Percentiles rank a stretch among this genome's conserved stretches.
Evolutionary conservation across 37 sponge, comb jelly and placozoan genomes (phyloP).

Genomic region (Petrosia ficiformis): DNA sequence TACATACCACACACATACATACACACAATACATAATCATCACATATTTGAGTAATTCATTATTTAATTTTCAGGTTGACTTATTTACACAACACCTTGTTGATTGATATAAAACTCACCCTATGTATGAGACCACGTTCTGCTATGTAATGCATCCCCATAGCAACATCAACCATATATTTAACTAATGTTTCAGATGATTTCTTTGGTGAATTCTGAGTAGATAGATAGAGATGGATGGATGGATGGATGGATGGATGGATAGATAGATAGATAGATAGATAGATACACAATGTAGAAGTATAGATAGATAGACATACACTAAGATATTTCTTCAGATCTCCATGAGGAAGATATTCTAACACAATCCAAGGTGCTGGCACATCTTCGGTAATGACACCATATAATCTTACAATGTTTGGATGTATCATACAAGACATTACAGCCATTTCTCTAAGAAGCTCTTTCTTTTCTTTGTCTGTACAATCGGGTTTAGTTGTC

Average conservation of each 20-base stretch:
- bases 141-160: conserved; percentile 81
- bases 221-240: neutral
- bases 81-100: too few relatives aligned
- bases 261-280: too few relatives aligned
- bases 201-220: conserved; percentile 10
- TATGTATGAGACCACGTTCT: conserved; percentile 46
- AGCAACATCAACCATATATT: conserved; percentile 72
- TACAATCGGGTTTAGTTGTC: conserved; percentile 20
- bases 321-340: conserved; percentile 52
- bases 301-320: conserved; percentile 8
- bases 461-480: neutral
- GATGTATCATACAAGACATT: conserved; percentile 43
- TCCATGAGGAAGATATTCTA: conserved; percentile 69
- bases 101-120: too few relatives aligned
- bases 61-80: too few relatives aligned
- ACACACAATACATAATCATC: too few relatives aligned
- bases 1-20: too few relatives aligned
- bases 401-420: conserved; percentile 43
- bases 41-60: too few relatives aligned
- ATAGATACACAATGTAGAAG: neutral
- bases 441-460: conserved; percentile 43
- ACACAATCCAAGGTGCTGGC: conserved; percentile 36
- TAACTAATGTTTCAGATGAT: conserved; percentile 37
- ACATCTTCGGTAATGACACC: conserved; percentile 30
- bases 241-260: too few relatives aligned